Conservation (phyloP, 2,797 vertebrate genomes). For the Rhabdophis nuchalis region DNA sequence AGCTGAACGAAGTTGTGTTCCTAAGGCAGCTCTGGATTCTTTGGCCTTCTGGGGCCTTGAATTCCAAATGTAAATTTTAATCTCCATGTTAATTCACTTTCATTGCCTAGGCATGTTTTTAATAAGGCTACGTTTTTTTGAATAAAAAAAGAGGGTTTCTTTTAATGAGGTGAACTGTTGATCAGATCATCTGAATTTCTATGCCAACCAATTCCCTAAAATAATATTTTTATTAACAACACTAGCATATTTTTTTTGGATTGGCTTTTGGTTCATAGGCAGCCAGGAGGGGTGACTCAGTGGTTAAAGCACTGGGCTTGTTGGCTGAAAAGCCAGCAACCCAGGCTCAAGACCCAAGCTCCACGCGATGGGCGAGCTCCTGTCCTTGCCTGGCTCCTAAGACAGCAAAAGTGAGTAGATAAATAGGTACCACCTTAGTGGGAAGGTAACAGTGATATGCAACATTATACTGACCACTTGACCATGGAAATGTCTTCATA, state of each 20-base stretch:
- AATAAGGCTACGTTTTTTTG: conserved; percentile 33
- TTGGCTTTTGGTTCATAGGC: neutral
- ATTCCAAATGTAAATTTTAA: conserved; percentile 38
- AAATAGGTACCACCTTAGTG: neutral
- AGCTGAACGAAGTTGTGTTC: neutral
- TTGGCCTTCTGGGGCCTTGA: conserved; percentile 5
- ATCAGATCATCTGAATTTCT: neutral
- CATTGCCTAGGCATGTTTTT: conserved; percentile 41
- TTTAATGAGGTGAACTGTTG: neutral
- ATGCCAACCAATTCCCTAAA: neutral
- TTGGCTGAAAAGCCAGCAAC: neutral
- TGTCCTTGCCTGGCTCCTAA: neutral
- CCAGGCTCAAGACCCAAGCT: neutral
- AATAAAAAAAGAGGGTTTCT: neutral
- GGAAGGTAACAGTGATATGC: neutral
- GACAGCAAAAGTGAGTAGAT: neutral
- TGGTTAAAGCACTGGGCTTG: neutral
- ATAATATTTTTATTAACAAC: neutral
- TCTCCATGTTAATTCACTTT: conserved; percentile 37
- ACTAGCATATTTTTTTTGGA: neutral
- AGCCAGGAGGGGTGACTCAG: neutral
- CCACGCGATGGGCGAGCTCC: neutral
- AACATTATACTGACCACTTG: too few species aligned
- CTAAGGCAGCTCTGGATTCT: neutral
- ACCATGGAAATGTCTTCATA: too few species aligned